Base-by-base conservation (phyloP, 2,797 vertebrate genomes). In the Mus caroli region DNA sequence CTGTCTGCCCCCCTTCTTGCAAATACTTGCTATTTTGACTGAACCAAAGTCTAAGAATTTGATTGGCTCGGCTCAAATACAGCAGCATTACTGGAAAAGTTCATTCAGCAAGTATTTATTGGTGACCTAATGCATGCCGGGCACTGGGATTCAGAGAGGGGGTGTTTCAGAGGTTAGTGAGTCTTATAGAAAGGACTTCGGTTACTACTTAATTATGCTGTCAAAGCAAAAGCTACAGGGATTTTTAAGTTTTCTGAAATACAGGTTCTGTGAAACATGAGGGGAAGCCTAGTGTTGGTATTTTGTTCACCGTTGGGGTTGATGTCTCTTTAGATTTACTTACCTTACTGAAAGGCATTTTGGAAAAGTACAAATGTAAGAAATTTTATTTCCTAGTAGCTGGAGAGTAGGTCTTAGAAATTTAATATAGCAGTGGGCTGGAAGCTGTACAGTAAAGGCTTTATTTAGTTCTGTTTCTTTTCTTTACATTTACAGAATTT, bases 171-270 rank as follows among this genome's bases (percentile, higher is more conserved):
- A 94, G 84, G 60, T 40, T 69, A 43, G 52, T 28, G 67, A 34
- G 19, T 86, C 73, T 94, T 78, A 67, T 40, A 24, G 58, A 87
- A 89, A 94, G 82, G 46, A 46, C 91, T 95, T 94, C 80, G 84
- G 79, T 96, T 94, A 67, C 88, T 85, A 54, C 67, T 97, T 77
- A 93, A 6, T 95, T 95, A 95, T 83, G 87, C 87, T 95, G 83
- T 95, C 89, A 78, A 96, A 94, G 87, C 83, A 96, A 91, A 96
- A 82, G 54, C 80, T 86, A 88, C 83, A 95, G 43, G 79, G 89
- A 90, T 95, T 94, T 96, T 95, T 95, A 43, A 24, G 73, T 96
- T 97, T 92, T 78, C 64, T 96, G 69, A 76, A 87, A 67, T 89
- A 95, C 96, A 94, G 71, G 76, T 90, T 94, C 78, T 67, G 22